A percentile compares a stretch with the other conserved stretches of the same genome.
Evolutionary conservation across 2,888 invertebrate species (phyloP).

Genomic region (Bugulina stolonifera): DNA sequence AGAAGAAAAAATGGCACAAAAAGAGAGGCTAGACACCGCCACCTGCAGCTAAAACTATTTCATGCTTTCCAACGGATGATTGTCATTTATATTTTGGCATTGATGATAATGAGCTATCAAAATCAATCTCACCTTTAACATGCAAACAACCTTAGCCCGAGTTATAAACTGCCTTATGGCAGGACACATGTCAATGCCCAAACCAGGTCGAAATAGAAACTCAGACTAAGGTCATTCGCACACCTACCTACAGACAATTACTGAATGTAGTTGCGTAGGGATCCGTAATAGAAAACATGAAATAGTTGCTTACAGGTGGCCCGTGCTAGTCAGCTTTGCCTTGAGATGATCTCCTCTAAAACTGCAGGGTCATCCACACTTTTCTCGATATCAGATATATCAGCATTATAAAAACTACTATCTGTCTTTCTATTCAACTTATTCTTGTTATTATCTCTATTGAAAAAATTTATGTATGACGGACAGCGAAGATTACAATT

Average conservation of each 20-base stretch:
- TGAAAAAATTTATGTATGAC: neutral
- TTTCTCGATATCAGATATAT: conserved; percentile 6
- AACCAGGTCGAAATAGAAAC: too few relatives aligned
- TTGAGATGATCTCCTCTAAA: neutral
- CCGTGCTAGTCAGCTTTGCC: conserved; percentile 24
- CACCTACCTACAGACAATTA: neutral
- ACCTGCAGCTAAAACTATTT: conserved; percentile 2
- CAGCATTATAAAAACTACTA: conserved; percentile 1
- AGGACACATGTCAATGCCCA: too few relatives aligned
- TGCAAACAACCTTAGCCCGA: too few relatives aligned
- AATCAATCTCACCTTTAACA: too few relatives aligned
- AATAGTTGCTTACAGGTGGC: conserved; percentile 24
- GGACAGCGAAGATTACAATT: conserved; percentile 21
- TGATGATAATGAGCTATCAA: too few relatives aligned
- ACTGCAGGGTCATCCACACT: conserved; percentile 9
- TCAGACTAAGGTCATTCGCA: too few relatives aligned
- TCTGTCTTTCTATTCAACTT: neutral
- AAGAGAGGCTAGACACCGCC: neutral
- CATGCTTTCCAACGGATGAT: too few relatives aligned
- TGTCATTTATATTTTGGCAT: too few relatives aligned
- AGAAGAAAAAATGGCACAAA: conserved; percentile 12
- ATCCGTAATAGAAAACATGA: conserved; percentile 24
- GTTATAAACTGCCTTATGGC: too few relatives aligned
- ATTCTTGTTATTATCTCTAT: neutral
- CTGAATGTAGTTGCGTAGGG: neutral